phyloP scores from a whole-genome alignment of 2,113 vertebrate species.

The Malurus melanocephalus region DNA sequence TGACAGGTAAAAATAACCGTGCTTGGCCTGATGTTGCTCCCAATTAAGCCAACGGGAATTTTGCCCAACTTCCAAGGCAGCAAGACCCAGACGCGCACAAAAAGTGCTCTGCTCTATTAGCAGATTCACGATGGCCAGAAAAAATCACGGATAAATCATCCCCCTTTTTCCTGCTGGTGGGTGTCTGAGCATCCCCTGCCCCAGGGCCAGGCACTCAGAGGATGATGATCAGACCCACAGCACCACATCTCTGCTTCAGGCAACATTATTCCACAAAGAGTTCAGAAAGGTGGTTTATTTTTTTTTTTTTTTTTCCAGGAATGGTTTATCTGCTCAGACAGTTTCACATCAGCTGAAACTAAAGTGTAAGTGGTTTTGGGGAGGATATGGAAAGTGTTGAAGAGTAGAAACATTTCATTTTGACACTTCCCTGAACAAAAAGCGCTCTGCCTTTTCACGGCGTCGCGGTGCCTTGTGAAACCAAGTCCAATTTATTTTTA shows the following conservation, averaged over 20 bases:
- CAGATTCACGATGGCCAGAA: background rate
- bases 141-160: rapidly evolving
- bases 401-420: conserved; percentile 51
- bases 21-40: conserved; percentile 30
- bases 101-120: background rate
- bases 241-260: background rate
- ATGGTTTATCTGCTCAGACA: conserved; percentile 28
- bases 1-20: conserved; percentile 51
- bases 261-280: background rate
- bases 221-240: background rate
- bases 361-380: conserved; percentile 34
- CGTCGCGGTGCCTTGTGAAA: background rate
- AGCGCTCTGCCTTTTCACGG: conserved; percentile 28
- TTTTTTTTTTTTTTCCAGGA: background rate
- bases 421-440: conserved; percentile 39
- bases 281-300: background rate
- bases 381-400: conserved; percentile 25
- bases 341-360: conserved; percentile 44
- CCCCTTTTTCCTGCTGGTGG: background rate
- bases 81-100: background rate
- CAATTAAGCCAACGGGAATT: conserved; percentile 35
- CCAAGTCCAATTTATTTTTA: conserved; percentile 43
- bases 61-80: conserved; percentile 6
- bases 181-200: background rate
- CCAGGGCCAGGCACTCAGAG: rapidly evolving